A percentile compares a stretch with the other conserved stretches of the same genome.
These are phyloP conservation scores for Stenichneumon culpator DNA, from an alignment of 2,888 invertebrate species.

Conservation along the genomic window DNA sequence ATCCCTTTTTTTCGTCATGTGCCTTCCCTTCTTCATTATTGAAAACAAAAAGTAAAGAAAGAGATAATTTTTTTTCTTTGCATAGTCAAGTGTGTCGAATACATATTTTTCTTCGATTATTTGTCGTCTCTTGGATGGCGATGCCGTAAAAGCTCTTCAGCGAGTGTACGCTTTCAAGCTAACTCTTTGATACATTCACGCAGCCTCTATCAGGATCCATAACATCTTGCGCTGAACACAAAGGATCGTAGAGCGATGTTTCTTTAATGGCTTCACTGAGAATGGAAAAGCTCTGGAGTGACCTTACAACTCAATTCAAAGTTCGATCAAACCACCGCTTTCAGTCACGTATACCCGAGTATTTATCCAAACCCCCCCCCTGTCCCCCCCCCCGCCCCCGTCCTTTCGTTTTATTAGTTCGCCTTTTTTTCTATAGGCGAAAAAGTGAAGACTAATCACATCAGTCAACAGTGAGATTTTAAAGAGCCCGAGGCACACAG, in stretches of 20 bases:
- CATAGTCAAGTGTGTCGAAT: background rate
- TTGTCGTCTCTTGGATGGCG: background rate
- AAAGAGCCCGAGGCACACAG: background rate
- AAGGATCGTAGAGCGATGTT: slow-evolving; percentile 1
- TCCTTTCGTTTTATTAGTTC: background rate
- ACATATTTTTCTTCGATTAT: background rate
- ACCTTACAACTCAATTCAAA: slow-evolving; percentile 47
- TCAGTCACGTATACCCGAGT: slow-evolving; percentile 9
- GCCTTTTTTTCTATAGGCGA: background rate
- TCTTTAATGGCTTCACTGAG: slow-evolving; percentile 11
- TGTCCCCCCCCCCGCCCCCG: background rate
- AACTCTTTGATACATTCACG: background rate
- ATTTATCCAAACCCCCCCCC: background rate
- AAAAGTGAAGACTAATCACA: background rate
- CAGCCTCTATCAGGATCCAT: slow-evolving; percentile 21
- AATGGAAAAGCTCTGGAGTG: slow-evolving; percentile 9
- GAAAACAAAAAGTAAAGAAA: background rate
- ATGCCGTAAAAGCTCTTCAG: background rate
- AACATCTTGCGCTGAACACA: slow-evolving; percentile 17
- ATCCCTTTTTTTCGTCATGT: too few species aligned
- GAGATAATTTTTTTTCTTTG: background rate
- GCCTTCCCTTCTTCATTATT: too few species aligned
- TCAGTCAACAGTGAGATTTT: background rate
- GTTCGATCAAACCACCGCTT: slow-evolving; percentile 24
- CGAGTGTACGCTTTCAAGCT: background rate